Base-by-base conservation (phyloP, 2,113 vertebrate species). In the Hydrolagus affinis region DNA sequence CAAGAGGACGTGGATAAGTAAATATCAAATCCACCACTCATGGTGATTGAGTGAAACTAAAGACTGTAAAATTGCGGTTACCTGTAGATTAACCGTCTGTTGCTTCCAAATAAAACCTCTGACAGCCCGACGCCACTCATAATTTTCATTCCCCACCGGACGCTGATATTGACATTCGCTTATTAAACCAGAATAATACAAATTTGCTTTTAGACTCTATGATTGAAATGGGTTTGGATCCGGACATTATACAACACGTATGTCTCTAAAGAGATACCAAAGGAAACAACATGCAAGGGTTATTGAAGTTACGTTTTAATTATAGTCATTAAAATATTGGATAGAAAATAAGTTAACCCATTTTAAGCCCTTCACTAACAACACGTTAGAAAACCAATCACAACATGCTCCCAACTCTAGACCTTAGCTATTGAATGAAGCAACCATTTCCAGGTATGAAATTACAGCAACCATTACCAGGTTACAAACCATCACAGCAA, bases 161-260 rank as follows among this genome's bases (percentile, higher is more conserved):
- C 28, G 25, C 60, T 83, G 25, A 30, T 83, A 83, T 83, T 83
- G 78, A 83, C 78, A 28, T 83, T 83, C 78, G 19, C 78, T 83
- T 83, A 83, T 83, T 83, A 83, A 83, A 83, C 62, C 28, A 83
- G 64, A 83, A 83, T 66, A 83, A 83, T 83, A 83, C 78, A 83
- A 83, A 83, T 83, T 66, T 83, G 62, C 78, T 83, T 83, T 83
- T 83, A 60, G 28, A 62, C 78, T 83, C 15, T 28, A 28, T 68
- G 64, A 28, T 83, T 68, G 62, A 28, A 83, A 68, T 83, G 78
- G 62, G 60, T 28, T 83, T 68, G 28, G 62, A 44, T 44, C 44
- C 44, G 6, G 44, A 44, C 44, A 44, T 44, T 66, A 66, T 83
- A 68, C 78, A 83, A 17, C 17, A 66, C 62, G 62, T 17, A 68